These are phyloP conservation scores for Cyprinus carpio DNA, from an alignment of 2,113 vertebrate genomes.

Conservation along the genomic window DNA sequence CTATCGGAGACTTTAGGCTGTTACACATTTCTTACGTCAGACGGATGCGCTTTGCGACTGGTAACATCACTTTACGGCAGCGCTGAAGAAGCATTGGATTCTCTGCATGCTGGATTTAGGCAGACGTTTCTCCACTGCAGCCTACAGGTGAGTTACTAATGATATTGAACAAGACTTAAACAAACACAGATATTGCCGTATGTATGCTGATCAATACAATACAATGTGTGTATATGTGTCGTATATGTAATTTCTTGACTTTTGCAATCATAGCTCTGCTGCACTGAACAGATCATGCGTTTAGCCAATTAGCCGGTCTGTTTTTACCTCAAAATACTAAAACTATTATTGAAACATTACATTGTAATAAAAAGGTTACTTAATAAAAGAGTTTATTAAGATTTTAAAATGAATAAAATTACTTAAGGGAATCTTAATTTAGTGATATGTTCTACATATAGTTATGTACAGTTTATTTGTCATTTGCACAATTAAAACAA, in stretches of 20 bases:
- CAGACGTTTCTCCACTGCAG: conserved; percentile 30
- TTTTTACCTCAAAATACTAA: not conserved
- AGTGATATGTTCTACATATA: not conserved
- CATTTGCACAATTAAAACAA: no score
- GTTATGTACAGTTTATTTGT: not conserved
- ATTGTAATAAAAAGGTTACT: not conserved
- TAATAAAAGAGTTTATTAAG: not conserved
- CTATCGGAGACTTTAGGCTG: not conserved
- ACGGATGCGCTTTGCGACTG: conserved; percentile 42
- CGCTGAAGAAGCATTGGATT: not conserved
- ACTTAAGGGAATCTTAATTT: not conserved
- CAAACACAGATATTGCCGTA: not conserved
- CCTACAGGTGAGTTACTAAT: conserved; percentile 32
- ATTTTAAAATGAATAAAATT: not conserved
- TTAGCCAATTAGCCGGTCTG: conserved; percentile 30
- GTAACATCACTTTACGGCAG: conserved; percentile 34
- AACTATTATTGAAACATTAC: not conserved
- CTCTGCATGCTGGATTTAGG: not conserved
- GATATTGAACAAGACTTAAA: not conserved
- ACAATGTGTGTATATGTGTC: not conserved
- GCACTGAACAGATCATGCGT: not conserved
- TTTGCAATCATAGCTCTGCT: not conserved
- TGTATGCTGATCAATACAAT: not conserved
- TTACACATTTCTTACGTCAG: conserved; percentile 71
- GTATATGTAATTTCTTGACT: not conserved